Evolutionary conservation across 2,113 vertebrate genomes (phyloP), one percentile per base, ranked within the genome.

Genomic region (Gnathonemus echidnorhynchus): DNA sequence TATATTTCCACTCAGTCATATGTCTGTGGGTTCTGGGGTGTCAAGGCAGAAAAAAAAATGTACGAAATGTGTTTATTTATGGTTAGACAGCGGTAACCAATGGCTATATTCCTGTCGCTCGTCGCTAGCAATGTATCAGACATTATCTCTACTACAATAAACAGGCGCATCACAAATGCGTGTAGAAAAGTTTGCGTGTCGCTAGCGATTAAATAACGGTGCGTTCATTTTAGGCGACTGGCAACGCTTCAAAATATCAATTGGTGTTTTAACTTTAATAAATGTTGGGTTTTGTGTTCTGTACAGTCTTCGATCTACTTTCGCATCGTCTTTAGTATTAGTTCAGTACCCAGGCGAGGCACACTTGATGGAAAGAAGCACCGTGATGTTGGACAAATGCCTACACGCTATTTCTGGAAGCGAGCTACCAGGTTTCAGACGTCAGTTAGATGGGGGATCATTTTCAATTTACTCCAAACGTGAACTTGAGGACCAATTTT

Each of bases 331-430:
- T 80, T 42, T 19, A 8, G 31, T 80, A 42, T 19, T 80, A 17
- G 31, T 80, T 80, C 74, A 80, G 74, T 80, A 39, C 35, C 74
- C 35, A 35, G 5, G 74, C 74, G 74, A 77, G 13, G 5, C 31
- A 74, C 70, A 77, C 70, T 77, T 77, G 70, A 77, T 39, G 31
- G 11, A 39, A 5, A 74, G 27, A 5, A 80, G 74, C 10, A 39
- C 31, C 74, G 31, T 95, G 94, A 93, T 94, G 91, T 93, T 95
- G 96, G 95, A 95, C 92, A 91, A 89, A 89, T 91, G 95, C 94
- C 56, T 94, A 94, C 94, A 92, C 89, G 90, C 95, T 96, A 94
- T 96, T 96, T 95, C 94, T 95, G 95, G 95, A 95, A 89, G 66
- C 48, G 13, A 89, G 70, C 88, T 88, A 88, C 62, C 53, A 74